Evolutionary conservation across 1,140 invertebrate species (phyloP).

Genomic region (Mercenaria mercenaria): DNA sequence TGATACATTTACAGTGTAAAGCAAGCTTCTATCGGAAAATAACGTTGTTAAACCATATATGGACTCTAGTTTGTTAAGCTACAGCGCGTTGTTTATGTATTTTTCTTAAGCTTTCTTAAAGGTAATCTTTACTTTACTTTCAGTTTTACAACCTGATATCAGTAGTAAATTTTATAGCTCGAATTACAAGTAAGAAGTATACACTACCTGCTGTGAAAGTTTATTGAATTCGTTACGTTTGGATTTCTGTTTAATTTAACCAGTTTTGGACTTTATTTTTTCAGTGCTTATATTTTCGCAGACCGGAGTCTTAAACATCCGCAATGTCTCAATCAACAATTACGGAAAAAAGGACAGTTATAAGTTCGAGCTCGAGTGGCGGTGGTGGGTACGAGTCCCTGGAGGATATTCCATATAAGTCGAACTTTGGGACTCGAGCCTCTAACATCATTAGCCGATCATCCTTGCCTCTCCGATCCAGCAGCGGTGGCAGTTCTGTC

Average conservation of each 20-base stretch:
- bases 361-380: slow-evolving; percentile 72
- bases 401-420: slow-evolving; percentile 75
- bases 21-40: neutral
- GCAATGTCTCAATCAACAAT: slow-evolving; percentile 79
- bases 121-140: slow-evolving; percentile 36
- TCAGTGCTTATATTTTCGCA: slow-evolving; percentile 1
- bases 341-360: slow-evolving; percentile 81
- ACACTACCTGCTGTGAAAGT: slow-evolving; percentile 6
- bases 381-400: slow-evolving; percentile 49
- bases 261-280: slow-evolving; percentile 47
- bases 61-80: slow-evolving; percentile 3
- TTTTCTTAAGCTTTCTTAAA: neutral
- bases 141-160: slow-evolving; percentile 9
- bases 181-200: neutral
- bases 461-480: slow-evolving; percentile 60
- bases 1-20: neutral
- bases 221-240: neutral
- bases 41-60: slow-evolving; percentile 8
- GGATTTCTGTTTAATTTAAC: neutral
- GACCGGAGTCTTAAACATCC: neutral
- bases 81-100: neutral
- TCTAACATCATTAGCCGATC: slow-evolving; percentile 70
- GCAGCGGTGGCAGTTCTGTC: slow-evolving; percentile 63
- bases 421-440: slow-evolving; percentile 73
- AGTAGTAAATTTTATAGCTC: neutral